phyloP scores from a whole-genome alignment of 1,140 invertebrate genomes.

The Branchinecta lindahli region DNA sequence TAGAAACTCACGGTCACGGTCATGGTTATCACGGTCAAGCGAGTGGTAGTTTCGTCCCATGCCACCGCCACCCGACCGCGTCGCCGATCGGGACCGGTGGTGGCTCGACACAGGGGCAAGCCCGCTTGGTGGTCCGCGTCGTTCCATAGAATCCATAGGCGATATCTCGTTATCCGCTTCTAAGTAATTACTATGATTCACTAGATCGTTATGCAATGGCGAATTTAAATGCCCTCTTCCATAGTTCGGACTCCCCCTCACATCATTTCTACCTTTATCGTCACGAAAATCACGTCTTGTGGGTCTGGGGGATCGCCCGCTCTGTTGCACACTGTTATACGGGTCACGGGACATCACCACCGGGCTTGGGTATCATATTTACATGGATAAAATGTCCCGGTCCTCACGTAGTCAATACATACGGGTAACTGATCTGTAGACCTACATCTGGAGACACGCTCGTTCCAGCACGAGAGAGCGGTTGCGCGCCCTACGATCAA shows the following conservation, averaged over 20 bases:
- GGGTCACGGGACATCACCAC: conserved; percentile 47
- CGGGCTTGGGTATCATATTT: too few relatives aligned
- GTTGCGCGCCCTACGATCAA: too few relatives aligned
- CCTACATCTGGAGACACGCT: too few relatives aligned
- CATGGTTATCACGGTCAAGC: conserved; percentile 42
- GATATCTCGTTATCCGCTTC: conserved; percentile 8
- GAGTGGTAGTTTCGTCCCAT: conserved; percentile 50
- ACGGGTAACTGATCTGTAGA: too few relatives aligned
- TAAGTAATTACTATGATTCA: neutral
- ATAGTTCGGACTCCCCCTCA: neutral
- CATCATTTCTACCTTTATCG: conserved; percentile 14
- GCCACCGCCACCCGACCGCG: conserved; percentile 34
- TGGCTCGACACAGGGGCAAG: conserved; percentile 40
- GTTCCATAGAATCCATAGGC: conserved; percentile 21
- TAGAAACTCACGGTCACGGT: conserved; percentile 58
- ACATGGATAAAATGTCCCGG: too few relatives aligned
- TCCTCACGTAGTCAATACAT: too few relatives aligned
- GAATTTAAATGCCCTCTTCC: neutral
- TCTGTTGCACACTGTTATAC: conserved; percentile 36
- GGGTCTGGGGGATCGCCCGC: conserved; percentile 22
- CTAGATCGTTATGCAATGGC: neutral
- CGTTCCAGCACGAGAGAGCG: too few relatives aligned
- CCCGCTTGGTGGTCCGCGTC: conserved; percentile 9
- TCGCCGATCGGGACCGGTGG: conserved; percentile 40
- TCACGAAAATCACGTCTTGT: conserved; percentile 22